Percentiles rank a stretch among this genome's conserved stretches.
Conservation (phyloP, 2,888 invertebrate species). For the Folsomia candida region DNA sequence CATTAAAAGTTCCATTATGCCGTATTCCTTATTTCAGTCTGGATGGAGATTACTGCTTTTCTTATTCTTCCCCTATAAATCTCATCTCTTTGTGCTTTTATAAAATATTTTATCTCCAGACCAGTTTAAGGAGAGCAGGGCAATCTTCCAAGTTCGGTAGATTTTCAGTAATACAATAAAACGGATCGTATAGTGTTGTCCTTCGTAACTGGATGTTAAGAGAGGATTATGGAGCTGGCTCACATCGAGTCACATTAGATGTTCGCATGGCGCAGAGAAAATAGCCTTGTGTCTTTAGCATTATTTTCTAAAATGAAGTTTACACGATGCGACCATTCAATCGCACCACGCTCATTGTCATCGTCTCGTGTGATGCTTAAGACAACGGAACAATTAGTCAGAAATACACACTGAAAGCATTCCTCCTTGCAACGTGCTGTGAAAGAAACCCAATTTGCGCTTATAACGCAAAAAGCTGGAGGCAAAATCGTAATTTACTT, state of each 20-base stretch:
- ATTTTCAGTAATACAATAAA: neutral
- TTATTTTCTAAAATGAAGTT: neutral
- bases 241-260: neutral
- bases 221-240: neutral
- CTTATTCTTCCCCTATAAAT: conserved; percentile 1
- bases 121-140: neutral
- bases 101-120: conserved; percentile 1
- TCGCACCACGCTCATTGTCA: no score
- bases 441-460: neutral
- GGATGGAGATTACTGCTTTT: neutral
- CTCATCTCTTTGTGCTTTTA: neutral
- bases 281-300: neutral
- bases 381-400: no score
- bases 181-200: neutral
- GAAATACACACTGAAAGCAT: no score
- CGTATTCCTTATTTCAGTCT: neutral
- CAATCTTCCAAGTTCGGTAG: neutral
- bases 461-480: neutral
- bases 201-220: neutral
- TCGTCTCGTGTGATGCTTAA: no score
- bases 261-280: neutral
- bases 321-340: no score
- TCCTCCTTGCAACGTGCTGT: no score
- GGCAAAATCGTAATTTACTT: neutral
- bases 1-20: conserved; percentile 1